Conservation (phyloP, 2,888 invertebrate genomes). For the Pheosia gnoma region DNA sequence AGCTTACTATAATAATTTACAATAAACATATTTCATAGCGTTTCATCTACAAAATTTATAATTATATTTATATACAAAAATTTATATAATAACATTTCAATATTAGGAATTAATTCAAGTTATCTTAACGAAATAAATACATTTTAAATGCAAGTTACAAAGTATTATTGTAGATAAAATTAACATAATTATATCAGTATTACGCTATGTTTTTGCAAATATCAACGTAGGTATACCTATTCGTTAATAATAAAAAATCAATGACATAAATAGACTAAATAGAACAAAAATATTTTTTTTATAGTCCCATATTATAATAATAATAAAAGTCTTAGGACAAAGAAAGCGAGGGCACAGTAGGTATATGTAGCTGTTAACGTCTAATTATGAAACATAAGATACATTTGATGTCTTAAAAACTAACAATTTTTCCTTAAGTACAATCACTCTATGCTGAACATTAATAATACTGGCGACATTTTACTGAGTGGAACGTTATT, state of each 20-base stretch:
- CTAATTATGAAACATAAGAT: slow-evolving; percentile 21
- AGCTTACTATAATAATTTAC: slow-evolving; percentile 68
- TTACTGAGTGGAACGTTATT: slow-evolving; percentile 72
- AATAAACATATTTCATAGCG: slow-evolving; percentile 72
- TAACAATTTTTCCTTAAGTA: slow-evolving; percentile 48
- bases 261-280: too few species aligned
- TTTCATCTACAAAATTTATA: slow-evolving; percentile 61
- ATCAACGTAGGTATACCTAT: not conserved
- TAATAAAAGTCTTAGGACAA: slow-evolving; percentile 25
- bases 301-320: slow-evolving; percentile 15
- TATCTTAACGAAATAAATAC: slow-evolving; percentile 8
- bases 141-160: slow-evolving; percentile 11
- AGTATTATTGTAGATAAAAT: not conserved
- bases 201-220: not conserved
- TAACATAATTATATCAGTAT: not conserved
- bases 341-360: slow-evolving; percentile 22
- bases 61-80: slow-evolving; percentile 60
- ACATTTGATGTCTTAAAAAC: slow-evolving; percentile 34
- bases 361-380: not conserved
- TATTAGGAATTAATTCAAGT: slow-evolving; percentile 23
- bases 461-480: slow-evolving; percentile 69
- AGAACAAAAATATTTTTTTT: too few species aligned
- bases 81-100: slow-evolving; percentile 51
- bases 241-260: not conserved
- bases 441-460: slow-evolving; percentile 50